Conservation (phyloP, 2,888 invertebrate species). For the Drosophila putrida region DNA sequence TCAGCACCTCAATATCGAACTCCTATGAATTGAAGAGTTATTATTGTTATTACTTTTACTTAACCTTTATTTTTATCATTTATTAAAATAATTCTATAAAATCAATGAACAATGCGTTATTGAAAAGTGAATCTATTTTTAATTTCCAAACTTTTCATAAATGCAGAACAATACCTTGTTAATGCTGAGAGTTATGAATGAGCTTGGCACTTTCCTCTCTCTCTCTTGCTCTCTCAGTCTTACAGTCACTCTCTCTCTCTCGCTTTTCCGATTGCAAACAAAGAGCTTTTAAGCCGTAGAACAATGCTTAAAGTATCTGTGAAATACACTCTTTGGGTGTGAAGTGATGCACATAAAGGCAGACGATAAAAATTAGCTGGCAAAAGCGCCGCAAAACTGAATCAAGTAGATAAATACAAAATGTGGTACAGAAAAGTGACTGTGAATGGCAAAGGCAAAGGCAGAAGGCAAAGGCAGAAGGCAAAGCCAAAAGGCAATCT, state of each 20-base stretch:
- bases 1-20: too few relatives aligned
- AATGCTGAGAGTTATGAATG: slow-evolving; percentile 2
- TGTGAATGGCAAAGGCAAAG: not conserved
- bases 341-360: slow-evolving; percentile 66
- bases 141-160: not conserved
- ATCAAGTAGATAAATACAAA: slow-evolving; percentile 62
- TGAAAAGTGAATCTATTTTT: not conserved
- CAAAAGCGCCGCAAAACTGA: slow-evolving; percentile 57
- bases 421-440: slow-evolving; percentile 32
- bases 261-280: not conserved
- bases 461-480: not conserved
- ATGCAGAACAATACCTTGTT: slow-evolving; percentile 2
- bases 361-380: slow-evolving; percentile 59
- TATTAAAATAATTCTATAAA: not conserved
- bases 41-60: not conserved
- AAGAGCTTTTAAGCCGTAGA: slow-evolving; percentile 48
- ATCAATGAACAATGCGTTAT: not conserved
- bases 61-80: not conserved
- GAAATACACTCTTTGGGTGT: slow-evolving; percentile 56
- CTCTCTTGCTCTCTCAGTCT: not conserved
- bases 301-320: slow-evolving; percentile 58
- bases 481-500: not conserved
- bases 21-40: not conserved
- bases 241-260: too few relatives aligned
- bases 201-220: not conserved